A percentile compares a stretch with the other conserved stretches of the same genome.
Conservation (phyloP, 2,888 invertebrate genomes). For the Deilephila porcellus region DNA sequence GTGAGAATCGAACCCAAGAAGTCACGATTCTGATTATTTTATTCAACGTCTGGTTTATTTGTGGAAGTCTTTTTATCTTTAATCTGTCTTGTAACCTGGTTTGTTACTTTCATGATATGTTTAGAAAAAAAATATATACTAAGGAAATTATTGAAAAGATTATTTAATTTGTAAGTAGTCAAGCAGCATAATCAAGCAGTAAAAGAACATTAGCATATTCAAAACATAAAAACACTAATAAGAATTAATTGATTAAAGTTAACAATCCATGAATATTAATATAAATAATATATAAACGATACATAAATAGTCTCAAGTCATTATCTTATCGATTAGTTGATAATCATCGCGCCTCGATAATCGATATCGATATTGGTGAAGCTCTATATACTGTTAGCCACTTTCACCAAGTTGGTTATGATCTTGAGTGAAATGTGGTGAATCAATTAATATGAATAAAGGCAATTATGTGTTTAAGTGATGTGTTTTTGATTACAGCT, state of each 20-base stretch:
- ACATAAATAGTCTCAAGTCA: not conserved
- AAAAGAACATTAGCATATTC: not conserved
- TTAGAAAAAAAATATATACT: too few relatives aligned
- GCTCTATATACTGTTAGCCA: not conserved
- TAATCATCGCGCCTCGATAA: slow-evolving; percentile 3
- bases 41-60: too few relatives aligned
- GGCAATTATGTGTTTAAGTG: not conserved
- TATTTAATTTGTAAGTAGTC: not conserved
- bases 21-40: too few relatives aligned
- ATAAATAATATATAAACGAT: not conserved
- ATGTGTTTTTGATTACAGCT: not conserved
- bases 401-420: slow-evolving; percentile 1
- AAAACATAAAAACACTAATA: not conserved
- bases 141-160: too few relatives aligned
- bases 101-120: too few relatives aligned
- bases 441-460: not conserved
- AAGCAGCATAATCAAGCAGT: not conserved
- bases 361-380: not conserved
- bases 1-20: too few relatives aligned
- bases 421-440: slow-evolving; percentile 14
- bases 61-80: too few relatives aligned
- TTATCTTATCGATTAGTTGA: not conserved
- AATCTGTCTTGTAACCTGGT: too few relatives aligned
- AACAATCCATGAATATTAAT: slow-evolving; percentile 2
- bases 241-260: not conserved